Base-by-base conservation (phyloP, 2,888 invertebrate species). In the Tiliacea citrago region DNA sequence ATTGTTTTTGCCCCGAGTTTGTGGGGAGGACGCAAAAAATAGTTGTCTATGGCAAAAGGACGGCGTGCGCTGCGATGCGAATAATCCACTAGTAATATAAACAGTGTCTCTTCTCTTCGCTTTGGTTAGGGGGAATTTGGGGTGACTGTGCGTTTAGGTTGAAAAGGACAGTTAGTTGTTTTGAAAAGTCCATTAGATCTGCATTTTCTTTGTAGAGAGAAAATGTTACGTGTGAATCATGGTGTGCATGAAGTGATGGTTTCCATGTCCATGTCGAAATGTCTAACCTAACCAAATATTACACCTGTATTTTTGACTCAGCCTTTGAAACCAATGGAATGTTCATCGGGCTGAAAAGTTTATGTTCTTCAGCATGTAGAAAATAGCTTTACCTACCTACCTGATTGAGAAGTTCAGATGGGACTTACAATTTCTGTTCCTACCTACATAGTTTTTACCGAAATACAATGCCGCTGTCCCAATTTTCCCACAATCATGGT, bases 41-140 rank as follows among this genome's bases (percentile, higher is more conserved):
- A 82, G 83, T 86, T 81, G 81, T 83, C 80, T 87, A 81, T 85
- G 77, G 78, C 65, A 70, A 82, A 86, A 86, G 77, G 70, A 83
- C 60, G 81, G 77, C 77, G 75, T 80, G 83, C 85, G 87, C 81
- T 85, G 82, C 86, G 87, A 84, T 88, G 90, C 86, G 89, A 84
- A 90, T 92, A 91, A 93, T 91, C 91, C 90, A 82, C 88, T 88
- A 88, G 89, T 91, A 92, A 92, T 90, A 92, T 91, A 93, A 94
- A 94, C 93, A 94, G 92, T 93, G 92, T 91, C 90, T 89, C 86
- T 87, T 91, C 89, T 88, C 87, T 86, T 82, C 39, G 77, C 81
- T 83, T 83, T 77, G 86, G 87, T 81, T 84, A 83, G 89, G 92
- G 91, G 91, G 77, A 72, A 69, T 72, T 71, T 88, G 65, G 71